Evolutionary conservation across 2,797 vertebrate genomes (phyloP).

Genomic region (Betta splendens): DNA sequence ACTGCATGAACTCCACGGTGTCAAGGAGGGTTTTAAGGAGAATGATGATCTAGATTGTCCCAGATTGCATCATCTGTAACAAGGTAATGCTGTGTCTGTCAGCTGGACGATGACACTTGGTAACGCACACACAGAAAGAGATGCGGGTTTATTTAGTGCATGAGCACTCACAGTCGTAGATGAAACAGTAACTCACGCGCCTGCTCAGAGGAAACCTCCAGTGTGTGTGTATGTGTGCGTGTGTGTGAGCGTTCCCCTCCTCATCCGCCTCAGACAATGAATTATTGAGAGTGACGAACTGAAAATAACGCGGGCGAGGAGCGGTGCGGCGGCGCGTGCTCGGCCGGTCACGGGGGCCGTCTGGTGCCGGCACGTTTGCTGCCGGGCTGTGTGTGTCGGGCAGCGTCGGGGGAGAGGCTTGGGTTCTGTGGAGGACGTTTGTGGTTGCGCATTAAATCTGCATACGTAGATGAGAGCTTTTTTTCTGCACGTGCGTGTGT

Average conservation of each 20-base stretch:
- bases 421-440: constrained; percentile 26
- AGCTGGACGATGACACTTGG: constrained; percentile 21
- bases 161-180: too few relatives aligned
- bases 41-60: constrained; percentile 13
- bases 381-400: constrained; percentile 10
- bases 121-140: constrained; percentile 22
- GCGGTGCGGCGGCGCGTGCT: constrained; percentile 52
- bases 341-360: constrained; percentile 54
- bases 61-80: constrained; percentile 21
- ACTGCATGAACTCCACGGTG: constrained; percentile 7
- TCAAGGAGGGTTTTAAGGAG: constrained; percentile 10
- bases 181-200: too few relatives aligned
- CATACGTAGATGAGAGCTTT: constrained; percentile 1
- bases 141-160: too few relatives aligned
- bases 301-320: constrained; percentile 78
- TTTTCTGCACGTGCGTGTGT: constrained; percentile 4
- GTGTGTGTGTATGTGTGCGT: constrained; percentile 16
- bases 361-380: constrained; percentile 54
- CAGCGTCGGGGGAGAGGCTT: constrained; percentile 15
- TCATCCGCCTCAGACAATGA: constrained; percentile 69
- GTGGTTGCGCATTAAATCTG: constrained; percentile 11
- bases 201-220: too few relatives aligned
- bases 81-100: constrained; percentile 19
- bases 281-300: constrained; percentile 83
- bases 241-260: constrained; percentile 38